A percentile compares a stretch with the other conserved stretches of the same genome.
Conservation (phyloP, 2,797 vertebrate genomes). For the Pyrocephalus nanus region DNA sequence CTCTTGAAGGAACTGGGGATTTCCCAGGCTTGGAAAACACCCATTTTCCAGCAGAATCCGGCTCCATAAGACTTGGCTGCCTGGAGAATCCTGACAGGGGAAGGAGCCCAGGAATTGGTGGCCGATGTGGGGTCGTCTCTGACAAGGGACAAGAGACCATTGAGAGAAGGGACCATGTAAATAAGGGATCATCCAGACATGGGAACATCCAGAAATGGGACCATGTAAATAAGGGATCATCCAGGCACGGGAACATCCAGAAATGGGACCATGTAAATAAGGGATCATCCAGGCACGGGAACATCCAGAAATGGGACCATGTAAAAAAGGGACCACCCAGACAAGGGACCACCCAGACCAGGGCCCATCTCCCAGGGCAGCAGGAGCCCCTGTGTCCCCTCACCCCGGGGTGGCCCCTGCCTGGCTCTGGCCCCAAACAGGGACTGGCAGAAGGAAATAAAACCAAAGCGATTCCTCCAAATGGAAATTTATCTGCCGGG, state of each 20-base stretch:
- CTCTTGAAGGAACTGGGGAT: accelerated
- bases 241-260: background rate
- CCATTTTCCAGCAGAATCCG: background rate
- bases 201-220: background rate
- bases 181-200: background rate
- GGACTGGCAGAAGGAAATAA: background rate
- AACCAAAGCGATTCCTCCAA: background rate
- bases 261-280: background rate
- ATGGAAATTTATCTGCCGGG: background rate
- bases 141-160: background rate
- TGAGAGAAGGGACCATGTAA: background rate
- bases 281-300: background rate
- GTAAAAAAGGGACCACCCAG: background rate
- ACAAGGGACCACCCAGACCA: background rate
- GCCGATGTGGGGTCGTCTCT: background rate
- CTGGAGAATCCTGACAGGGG: background rate
- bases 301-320: background rate
- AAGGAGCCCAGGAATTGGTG: background rate
- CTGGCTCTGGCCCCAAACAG: background rate
- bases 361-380: background rate
- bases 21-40: background rate
- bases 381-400: background rate
- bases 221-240: background rate
- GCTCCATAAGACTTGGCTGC: background rate
- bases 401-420: background rate